These are phyloP conservation scores for Lagria hirta DNA, from an alignment of 2,888 invertebrate species.

Conservation along the genomic window DNA sequence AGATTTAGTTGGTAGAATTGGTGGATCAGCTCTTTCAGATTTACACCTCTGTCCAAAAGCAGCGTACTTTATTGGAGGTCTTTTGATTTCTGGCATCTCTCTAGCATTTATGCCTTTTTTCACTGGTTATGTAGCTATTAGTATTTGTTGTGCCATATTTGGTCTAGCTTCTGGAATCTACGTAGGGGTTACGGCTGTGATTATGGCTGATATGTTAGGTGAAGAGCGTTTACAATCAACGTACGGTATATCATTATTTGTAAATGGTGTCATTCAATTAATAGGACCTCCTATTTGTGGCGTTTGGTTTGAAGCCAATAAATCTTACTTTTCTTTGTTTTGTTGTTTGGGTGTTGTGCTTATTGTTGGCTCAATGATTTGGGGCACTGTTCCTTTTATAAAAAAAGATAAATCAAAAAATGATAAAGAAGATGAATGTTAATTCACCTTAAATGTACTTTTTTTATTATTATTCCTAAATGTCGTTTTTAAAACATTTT, in stretches of 20 bases:
- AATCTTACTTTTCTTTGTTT: slow-evolving; percentile 72
- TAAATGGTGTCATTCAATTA: slow-evolving; percentile 80
- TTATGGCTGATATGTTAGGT: slow-evolving; percentile 86
- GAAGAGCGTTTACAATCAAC: slow-evolving; percentile 82
- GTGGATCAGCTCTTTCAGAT: slow-evolving; percentile 83
- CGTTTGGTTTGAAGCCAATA: slow-evolving; percentile 63
- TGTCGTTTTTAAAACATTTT: slow-evolving; percentile 9
- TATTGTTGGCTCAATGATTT: slow-evolving; percentile 70
- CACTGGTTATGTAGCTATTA: slow-evolving; percentile 64
- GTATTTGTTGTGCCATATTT: slow-evolving; percentile 73
- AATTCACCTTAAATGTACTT: slow-evolving; percentile 8
- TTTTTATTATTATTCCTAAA: slow-evolving; percentile 13
- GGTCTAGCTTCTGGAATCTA: slow-evolving; percentile 83
- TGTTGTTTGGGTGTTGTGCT: slow-evolving; percentile 72
- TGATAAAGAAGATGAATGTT: slow-evolving; percentile 12
- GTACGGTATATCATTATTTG: slow-evolving; percentile 82
- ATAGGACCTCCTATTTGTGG: slow-evolving; percentile 85
- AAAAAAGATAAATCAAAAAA: slow-evolving; percentile 38
- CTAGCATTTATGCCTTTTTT: slow-evolving; percentile 71
- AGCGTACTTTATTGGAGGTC: slow-evolving; percentile 79
- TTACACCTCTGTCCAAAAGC: slow-evolving; percentile 74
- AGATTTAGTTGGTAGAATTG: slow-evolving; percentile 80
- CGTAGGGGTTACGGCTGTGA: slow-evolving; percentile 82
- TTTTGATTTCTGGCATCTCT: slow-evolving; percentile 75
- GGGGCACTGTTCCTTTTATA: slow-evolving; percentile 76